Conservation (phyloP, 2,888 invertebrate genomes). For the Esperia sulphurella region DNA sequence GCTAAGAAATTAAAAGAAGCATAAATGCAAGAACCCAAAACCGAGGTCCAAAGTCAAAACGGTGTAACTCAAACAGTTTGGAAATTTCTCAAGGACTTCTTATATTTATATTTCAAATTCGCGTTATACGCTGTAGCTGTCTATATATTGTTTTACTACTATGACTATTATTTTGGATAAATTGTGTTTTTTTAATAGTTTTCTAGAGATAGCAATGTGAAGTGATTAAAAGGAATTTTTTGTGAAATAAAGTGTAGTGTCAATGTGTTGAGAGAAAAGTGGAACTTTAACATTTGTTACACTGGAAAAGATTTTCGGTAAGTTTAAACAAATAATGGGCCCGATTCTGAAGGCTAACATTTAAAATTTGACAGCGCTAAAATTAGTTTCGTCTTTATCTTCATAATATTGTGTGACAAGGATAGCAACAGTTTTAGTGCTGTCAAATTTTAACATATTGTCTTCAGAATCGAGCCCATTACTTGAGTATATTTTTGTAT, state of each 20-base stretch:
- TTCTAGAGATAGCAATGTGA: slow-evolving; percentile 49
- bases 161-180: slow-evolving; percentile 61
- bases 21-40: slow-evolving; percentile 38
- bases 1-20: slow-evolving; percentile 16
- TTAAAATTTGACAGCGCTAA: no score
- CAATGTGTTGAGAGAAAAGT: slow-evolving; percentile 5
- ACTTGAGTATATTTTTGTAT: no score
- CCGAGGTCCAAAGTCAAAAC: slow-evolving; percentile 9
- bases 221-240: slow-evolving; percentile 26
- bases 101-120: slow-evolving; percentile 61
- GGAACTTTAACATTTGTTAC: slow-evolving; percentile 7
- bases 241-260: slow-evolving; percentile 8
- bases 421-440: no score
- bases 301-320: slow-evolving; percentile 15
- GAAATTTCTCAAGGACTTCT: slow-evolving; percentile 52
- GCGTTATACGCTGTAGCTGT: slow-evolving; percentile 58
- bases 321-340: no score
- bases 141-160: slow-evolving; percentile 61
- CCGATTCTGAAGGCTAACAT: no score
- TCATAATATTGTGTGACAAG: no score
- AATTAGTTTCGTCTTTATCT: no score
- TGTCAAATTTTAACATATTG: no score
- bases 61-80: slow-evolving; percentile 34
- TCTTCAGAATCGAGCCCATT: no score
- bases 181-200: slow-evolving; percentile 16